These are phyloP conservation scores for Balaeniceps rex DNA, from an alignment of 2,113 vertebrate genomes.

Conservation along the genomic window DNA sequence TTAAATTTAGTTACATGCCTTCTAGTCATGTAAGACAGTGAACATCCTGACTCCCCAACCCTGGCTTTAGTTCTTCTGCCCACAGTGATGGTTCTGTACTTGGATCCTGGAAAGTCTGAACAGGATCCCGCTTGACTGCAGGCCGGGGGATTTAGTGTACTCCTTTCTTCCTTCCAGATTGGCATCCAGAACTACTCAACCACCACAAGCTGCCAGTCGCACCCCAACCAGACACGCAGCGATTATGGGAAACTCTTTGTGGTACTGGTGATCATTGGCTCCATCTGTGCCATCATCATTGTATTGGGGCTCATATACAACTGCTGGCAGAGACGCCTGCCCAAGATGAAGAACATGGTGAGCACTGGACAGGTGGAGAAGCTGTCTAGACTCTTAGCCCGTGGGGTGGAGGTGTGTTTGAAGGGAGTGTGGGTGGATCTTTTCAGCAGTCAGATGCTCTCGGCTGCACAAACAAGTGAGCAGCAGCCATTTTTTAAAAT, in stretches of 20 bases:
- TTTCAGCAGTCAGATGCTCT: background rate
- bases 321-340: conserved; percentile 92
- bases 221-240: conserved; percentile 84
- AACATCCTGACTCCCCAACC: background rate
- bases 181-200: conserved; percentile 91
- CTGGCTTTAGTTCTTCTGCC: background rate
- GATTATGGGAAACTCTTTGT: conserved; percentile 97
- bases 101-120: background rate
- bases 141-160: background rate
- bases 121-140: background rate
- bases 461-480: background rate
- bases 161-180: conserved; percentile 71
- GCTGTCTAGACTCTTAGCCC: background rate
- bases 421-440: background rate
- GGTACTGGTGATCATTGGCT: conserved; percentile 94
- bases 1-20: background rate
- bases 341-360: conserved; percentile 91
- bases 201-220: conserved; percentile 82
- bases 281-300: conserved; percentile 93
- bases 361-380: background rate
- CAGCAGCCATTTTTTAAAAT: background rate
- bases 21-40: background rate
- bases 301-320: conserved; percentile 91
- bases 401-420: conserved; percentile 5
- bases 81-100: background rate